Conservation (phyloP, 2,113 vertebrate species). For the Salvelinus sp. region DNA sequence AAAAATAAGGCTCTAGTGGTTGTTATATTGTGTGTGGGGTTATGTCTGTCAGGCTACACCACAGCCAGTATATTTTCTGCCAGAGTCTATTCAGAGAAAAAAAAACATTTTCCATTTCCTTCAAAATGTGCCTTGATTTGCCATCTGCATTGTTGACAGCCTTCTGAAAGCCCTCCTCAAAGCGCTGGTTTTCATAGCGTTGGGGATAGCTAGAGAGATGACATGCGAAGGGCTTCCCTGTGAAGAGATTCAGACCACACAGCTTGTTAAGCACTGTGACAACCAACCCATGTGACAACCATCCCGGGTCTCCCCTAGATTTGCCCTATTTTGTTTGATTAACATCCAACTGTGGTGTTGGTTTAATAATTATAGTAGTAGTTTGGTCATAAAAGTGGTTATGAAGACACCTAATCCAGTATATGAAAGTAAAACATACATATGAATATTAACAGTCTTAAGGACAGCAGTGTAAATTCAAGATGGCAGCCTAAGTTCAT, state of each 20-base stretch:
- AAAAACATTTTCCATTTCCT: slow-evolving; percentile 26
- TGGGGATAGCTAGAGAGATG: background rate
- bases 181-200: slow-evolving; percentile 51
- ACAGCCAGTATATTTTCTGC: slow-evolving; percentile 10
- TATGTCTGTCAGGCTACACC: background rate
- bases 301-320: background rate
- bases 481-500: slow-evolving; percentile 37
- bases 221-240: slow-evolving; percentile 22
- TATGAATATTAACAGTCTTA: background rate
- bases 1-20: background rate
- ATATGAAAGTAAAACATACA: background rate
- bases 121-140: slow-evolving; percentile 51
- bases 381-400: background rate
- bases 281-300: no score
- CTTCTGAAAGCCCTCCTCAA: slow-evolving; percentile 65
- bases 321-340: background rate
- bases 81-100: slow-evolving; percentile 14
- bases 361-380: background rate
- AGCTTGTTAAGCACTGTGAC: no score
- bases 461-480: slow-evolving; percentile 28
- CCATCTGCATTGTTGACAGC: slow-evolving; percentile 55
- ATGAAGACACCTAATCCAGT: background rate
- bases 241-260: slow-evolving; percentile 32
- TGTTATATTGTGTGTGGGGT: background rate
- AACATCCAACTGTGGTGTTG: no score